These are phyloP conservation scores for Triops cancriformis DNA, from an alignment of 1,140 invertebrate genomes.

Conservation along the genomic window DNA sequence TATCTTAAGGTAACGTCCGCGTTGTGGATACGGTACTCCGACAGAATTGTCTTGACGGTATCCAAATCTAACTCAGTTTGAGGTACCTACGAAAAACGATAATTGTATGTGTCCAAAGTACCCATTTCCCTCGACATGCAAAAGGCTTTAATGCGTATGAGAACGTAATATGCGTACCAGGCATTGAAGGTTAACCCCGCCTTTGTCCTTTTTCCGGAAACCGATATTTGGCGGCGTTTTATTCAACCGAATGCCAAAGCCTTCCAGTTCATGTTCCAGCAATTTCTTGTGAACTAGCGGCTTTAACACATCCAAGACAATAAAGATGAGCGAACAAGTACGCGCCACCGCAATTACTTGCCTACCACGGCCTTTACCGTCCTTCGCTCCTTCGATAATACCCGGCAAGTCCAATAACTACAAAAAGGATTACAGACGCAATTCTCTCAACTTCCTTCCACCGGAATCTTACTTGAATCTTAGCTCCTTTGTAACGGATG, in stretches of 20 bases:
- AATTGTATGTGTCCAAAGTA: too few relatives aligned
- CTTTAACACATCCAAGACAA: conserved; percentile 95
- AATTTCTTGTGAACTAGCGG: conserved; percentile 92
- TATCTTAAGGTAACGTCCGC: conserved; percentile 90
- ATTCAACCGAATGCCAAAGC: conserved; percentile 93
- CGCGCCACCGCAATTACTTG: conserved; percentile 99
- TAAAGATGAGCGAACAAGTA: conserved; percentile 96
- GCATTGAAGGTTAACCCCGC: conserved; percentile 82
- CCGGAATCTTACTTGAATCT: conserved; percentile 70
- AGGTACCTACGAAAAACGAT: conserved; percentile 49
- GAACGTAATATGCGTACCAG: conserved; percentile 50
- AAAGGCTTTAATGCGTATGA: neutral
- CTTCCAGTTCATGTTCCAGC: conserved; percentile 97
- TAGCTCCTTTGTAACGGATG: conserved; percentile 99
- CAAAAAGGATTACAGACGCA: conserved; percentile 31
- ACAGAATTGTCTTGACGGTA: conserved; percentile 89
- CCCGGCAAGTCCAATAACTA: conserved; percentile 95
- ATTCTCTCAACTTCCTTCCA: too few relatives aligned
- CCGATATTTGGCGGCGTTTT: conserved; percentile 95
- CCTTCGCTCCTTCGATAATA: conserved; percentile 99
- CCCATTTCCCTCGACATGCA: conserved; percentile 2
- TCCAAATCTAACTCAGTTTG: conserved; percentile 94
- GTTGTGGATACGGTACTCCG: conserved; percentile 98
- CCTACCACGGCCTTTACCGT: conserved; percentile 93
- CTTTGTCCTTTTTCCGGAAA: conserved; percentile 96